Conservation (phyloP, 2,113 vertebrate genomes). For the Peromyscus polionotus region DNA sequence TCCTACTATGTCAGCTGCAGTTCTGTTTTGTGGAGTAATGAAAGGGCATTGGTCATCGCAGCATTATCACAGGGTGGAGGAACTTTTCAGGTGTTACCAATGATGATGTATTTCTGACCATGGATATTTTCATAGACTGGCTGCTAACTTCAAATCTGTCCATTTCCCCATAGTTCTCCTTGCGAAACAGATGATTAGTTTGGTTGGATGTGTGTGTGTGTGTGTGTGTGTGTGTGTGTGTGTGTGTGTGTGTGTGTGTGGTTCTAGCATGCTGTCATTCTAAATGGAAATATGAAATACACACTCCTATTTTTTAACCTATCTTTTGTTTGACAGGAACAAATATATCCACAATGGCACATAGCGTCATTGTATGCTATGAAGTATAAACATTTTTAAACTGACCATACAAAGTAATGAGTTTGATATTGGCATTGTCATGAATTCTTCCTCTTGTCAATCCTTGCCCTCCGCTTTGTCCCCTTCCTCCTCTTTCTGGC, state of each 20-base stretch:
- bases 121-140: background rate
- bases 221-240: too few species aligned
- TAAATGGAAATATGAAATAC: background rate
- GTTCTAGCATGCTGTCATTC: background rate
- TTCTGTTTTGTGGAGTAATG: background rate
- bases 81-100: background rate
- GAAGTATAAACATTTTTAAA: background rate
- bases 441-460: background rate
- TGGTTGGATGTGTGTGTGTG: background rate
- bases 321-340: background rate
- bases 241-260: background rate
- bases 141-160: background rate
- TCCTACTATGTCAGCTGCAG: background rate
- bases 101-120: background rate
- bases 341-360: background rate
- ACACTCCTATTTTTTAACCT: background rate
- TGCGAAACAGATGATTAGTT: background rate
- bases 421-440: background rate
- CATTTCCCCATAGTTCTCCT: background rate
- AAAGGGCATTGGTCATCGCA: background rate
- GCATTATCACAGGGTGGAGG: background rate
- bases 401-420: background rate
- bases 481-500: background rate
- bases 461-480: background rate
- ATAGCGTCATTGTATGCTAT: too few species aligned